phyloP scores from a whole-genome alignment of 2,888 invertebrate species.

The Apantesis nais region DNA sequence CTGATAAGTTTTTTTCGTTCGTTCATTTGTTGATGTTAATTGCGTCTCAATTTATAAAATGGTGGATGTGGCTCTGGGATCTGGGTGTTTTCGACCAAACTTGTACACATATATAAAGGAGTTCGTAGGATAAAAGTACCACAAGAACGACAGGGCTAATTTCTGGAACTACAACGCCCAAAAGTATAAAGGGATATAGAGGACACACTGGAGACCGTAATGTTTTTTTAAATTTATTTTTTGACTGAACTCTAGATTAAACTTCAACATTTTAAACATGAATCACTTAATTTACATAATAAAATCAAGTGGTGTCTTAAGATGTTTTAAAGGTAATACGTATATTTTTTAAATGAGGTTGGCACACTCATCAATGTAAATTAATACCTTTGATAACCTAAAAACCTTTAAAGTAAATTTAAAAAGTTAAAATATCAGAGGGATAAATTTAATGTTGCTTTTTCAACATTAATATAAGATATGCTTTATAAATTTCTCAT shows the following conservation, averaged over 20 bases:
- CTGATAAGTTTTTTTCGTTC: too few species aligned
- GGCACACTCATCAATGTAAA: conserved; percentile 13
- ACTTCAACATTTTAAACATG: not conserved
- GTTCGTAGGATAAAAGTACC: too few species aligned
- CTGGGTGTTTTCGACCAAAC: too few species aligned
- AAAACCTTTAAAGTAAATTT: conserved; percentile 16
- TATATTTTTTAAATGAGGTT: not conserved
- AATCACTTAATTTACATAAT: not conserved
- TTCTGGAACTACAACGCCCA: too few species aligned
- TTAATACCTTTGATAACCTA: conserved; percentile 17
- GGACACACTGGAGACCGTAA: not conserved
- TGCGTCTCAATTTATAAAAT: too few species aligned
- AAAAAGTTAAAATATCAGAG: conserved; percentile 3
- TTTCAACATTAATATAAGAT: not conserved
- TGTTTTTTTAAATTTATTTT: not conserved
- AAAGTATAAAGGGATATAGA: too few species aligned
- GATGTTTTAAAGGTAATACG: not conserved
- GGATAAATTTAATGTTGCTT: not conserved
- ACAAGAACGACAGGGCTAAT: too few species aligned
- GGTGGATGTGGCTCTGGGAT: too few species aligned
- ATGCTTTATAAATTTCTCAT: too few species aligned
- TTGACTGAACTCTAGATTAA: not conserved
- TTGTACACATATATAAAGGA: too few species aligned
- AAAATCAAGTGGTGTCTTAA: not conserved
- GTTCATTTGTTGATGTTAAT: too few species aligned